Percentiles rank a stretch among this genome's conserved stretches.
phyloP scores from a whole-genome alignment of 2,888 invertebrate species.

The Masnerella sp. region DNA sequence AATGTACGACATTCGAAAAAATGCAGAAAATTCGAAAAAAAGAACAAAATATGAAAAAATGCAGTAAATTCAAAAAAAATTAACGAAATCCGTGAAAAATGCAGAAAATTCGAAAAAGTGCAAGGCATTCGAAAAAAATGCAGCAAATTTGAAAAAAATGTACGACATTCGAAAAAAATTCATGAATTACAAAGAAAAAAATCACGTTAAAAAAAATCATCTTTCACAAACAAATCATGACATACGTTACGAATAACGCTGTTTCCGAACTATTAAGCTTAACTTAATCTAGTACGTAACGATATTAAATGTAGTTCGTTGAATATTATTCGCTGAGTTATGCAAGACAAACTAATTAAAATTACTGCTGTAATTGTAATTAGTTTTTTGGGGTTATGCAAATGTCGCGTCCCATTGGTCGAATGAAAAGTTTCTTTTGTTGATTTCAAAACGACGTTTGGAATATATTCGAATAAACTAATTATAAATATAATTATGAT shows the following conservation, averaged over 20 bases:
- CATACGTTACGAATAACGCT: background rate
- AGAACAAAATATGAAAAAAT: too few relatives aligned
- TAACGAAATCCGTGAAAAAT: too few relatives aligned
- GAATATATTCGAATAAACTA: background rate
- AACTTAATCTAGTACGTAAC: constrained; percentile 2
- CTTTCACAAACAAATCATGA: too few relatives aligned
- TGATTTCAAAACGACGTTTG: background rate
- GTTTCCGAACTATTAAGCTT: background rate
- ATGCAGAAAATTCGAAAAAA: too few relatives aligned
- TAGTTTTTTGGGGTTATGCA: background rate
- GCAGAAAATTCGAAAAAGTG: too few relatives aligned
- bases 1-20: too few relatives aligned
- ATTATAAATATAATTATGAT: too few relatives aligned
- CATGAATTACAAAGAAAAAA: background rate
- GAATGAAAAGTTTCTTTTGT: background rate
- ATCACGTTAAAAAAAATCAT: too few relatives aligned
- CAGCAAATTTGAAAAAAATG: too few relatives aligned
- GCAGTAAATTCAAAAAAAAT: too few relatives aligned
- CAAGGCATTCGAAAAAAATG: too few relatives aligned
- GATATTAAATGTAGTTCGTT: constrained; percentile 1
- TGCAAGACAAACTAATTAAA: background rate
- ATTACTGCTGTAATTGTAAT: background rate
- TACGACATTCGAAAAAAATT: background rate
- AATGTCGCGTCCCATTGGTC: background rate
- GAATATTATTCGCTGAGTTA: background rate